Conservation (phyloP, 2,113 vertebrate genomes). For the Syngnathoides biaculeatus region DNA sequence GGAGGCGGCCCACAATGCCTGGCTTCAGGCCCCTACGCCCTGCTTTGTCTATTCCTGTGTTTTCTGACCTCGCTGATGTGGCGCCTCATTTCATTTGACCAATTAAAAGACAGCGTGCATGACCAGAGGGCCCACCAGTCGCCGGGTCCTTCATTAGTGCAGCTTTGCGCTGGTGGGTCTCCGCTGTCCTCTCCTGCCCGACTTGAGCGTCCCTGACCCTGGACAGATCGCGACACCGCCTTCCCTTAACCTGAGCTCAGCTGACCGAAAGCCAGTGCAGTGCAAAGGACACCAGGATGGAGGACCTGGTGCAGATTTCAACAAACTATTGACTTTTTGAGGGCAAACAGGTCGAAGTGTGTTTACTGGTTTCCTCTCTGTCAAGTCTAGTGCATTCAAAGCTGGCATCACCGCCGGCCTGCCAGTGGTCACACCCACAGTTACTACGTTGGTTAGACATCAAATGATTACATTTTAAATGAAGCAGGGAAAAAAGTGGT, state of each 20-base stretch:
- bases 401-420: slow-evolving; percentile 19
- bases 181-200: slow-evolving; percentile 49
- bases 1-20: slow-evolving; percentile 29
- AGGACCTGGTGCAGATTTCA: not conserved
- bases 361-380: slow-evolving; percentile 13
- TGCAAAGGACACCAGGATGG: not conserved
- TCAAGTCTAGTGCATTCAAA: slow-evolving; percentile 16
- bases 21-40: not conserved
- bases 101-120: slow-evolving; percentile 50
- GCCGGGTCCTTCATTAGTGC: slow-evolving; percentile 56
- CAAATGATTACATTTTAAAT: slow-evolving; percentile 6
- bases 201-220: slow-evolving; percentile 64
- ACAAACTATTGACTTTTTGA: not conserved
- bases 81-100: slow-evolving; percentile 59
- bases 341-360: not conserved
- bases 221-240: slow-evolving; percentile 27
- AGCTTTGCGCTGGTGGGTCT: slow-evolving; percentile 26
- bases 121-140: slow-evolving; percentile 37
- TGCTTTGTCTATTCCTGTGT: slow-evolving; percentile 31
- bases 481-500: not conserved
- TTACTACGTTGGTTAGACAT: slow-evolving; percentile 44
- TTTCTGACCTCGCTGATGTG: slow-evolving; percentile 46
- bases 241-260: slow-evolving; percentile 31
- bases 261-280: slow-evolving; percentile 32
- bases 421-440: too few relatives aligned